Evolutionary conservation across 2,888 invertebrate genomes (phyloP).

Genomic region (Gymnoscelis rufifasciata): DNA sequence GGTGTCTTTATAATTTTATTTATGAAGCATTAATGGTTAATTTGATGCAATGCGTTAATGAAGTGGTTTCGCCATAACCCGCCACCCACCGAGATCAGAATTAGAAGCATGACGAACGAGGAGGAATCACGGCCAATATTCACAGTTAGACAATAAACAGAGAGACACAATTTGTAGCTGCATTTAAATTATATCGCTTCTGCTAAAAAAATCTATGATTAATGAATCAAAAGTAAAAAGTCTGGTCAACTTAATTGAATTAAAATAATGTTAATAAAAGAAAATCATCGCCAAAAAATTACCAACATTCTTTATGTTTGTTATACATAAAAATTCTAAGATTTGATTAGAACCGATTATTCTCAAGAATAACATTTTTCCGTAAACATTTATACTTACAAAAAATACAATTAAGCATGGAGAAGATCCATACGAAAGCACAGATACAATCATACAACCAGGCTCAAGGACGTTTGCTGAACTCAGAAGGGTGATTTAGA

Average conservation of each 20-base stretch:
- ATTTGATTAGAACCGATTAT: no score
- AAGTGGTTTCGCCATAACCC: constrained; percentile 39
- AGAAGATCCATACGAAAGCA: constrained; percentile 5
- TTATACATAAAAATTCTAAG: no score
- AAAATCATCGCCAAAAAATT: no score
- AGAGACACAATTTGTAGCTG: neutral
- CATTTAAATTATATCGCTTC: neutral
- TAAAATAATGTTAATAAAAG: no score
- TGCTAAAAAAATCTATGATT: neutral
- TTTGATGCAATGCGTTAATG: constrained; percentile 26
- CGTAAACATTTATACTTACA: no score
- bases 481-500: constrained; percentile 38
- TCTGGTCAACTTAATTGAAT: no score
- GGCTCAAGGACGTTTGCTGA: constrained; percentile 55
- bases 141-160: neutral
- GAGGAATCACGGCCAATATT: constrained; percentile 6
- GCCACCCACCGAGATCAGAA: constrained; percentile 56
- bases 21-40: constrained; percentile 3
- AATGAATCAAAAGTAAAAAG: neutral
- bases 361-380: neutral
- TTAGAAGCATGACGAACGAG: constrained; percentile 33
- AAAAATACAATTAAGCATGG: neutral
- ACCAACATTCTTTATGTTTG: no score
- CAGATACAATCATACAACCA: constrained; percentile 41
- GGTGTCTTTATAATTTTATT: neutral